Base-by-base conservation (phyloP, 2,797 vertebrate genomes). In the Neomorphus geoffroyi region DNA sequence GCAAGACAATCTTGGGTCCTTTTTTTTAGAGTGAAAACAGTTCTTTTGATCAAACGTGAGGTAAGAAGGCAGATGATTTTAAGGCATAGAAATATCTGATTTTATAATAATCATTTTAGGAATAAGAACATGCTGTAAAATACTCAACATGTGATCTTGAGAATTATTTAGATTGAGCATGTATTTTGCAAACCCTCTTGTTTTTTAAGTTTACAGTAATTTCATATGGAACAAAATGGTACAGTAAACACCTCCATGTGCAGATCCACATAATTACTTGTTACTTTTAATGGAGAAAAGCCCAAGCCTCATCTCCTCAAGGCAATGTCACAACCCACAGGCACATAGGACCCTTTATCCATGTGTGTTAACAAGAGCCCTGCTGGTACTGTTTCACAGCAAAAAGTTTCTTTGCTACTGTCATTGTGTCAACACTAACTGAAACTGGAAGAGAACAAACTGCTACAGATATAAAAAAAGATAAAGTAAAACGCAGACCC, bases 401-500 rank as follows among this genome's bases (percentile, higher is more conserved):
- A 80, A 69, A 80, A 96, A 94, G 73, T 96, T 94, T 84, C 43
- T 45, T 46, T 61, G 62, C 71, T 73, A 39, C 32, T 74, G 66
- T 54, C 54, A 32, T 12, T 74, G 17, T 17, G 54, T n/a, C 64
- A 91, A 46, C 45, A 13, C 23, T 80, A 81, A 45, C 23, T 84
- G 62, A 70, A 77, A 69, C 13, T 8, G 35, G 41, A 46, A 66
- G 62, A 79, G 11, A 85, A 81, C 26, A 15, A 83, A 72, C 26
- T 0, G 0, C 16, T 17, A 37, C 30, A 5, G 18, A 62, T 48
- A 30, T 18, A 0, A 35, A 64, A 50, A 64, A 50, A 84, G 51
- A 50, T 6, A 32, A 39, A 84, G 13, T 32, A 67, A 32, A 19
- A 14, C 13, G 16, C 0, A 75, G 53, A 78, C 7, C 24, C 9